Conservation (phyloP, 2,113 vertebrate genomes). For the Mungos mungo region DNA sequence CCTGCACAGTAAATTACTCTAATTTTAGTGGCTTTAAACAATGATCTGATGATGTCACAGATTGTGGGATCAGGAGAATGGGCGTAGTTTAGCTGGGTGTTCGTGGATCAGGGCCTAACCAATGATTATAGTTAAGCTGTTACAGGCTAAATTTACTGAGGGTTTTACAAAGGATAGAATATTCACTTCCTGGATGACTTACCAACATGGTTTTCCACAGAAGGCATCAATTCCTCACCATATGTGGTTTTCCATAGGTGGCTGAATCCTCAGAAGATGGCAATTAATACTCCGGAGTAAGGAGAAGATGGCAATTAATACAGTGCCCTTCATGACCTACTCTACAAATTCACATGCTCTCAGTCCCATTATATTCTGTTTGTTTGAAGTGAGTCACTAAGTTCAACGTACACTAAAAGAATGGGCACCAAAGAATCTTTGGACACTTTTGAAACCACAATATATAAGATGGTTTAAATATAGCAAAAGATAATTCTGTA, state of each 20-base stretch:
- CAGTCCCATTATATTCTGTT: background rate
- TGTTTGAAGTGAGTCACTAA: background rate
- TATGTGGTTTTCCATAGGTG: background rate
- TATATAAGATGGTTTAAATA: background rate
- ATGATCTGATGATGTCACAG: background rate
- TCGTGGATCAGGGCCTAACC: background rate
- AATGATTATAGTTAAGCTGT: background rate
- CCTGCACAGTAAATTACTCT: background rate
- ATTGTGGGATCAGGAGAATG: background rate
- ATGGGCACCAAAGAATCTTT: background rate
- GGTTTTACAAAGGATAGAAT: background rate
- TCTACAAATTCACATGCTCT: background rate
- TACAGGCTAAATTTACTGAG: background rate
- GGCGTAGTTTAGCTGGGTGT: too few relatives aligned
- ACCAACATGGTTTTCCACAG: background rate
- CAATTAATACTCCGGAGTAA: background rate
- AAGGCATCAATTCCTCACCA: background rate
- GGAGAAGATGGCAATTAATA: background rate
- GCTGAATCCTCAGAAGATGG: background rate
- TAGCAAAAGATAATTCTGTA: background rate
- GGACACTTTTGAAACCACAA: background rate
- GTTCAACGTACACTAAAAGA: background rate
- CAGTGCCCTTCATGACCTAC: background rate
- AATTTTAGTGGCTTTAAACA: background rate
- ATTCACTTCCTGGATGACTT: background rate